phyloP scores from a whole-genome alignment of 2,888 invertebrate genomes.

The Perdita meconis region DNA sequence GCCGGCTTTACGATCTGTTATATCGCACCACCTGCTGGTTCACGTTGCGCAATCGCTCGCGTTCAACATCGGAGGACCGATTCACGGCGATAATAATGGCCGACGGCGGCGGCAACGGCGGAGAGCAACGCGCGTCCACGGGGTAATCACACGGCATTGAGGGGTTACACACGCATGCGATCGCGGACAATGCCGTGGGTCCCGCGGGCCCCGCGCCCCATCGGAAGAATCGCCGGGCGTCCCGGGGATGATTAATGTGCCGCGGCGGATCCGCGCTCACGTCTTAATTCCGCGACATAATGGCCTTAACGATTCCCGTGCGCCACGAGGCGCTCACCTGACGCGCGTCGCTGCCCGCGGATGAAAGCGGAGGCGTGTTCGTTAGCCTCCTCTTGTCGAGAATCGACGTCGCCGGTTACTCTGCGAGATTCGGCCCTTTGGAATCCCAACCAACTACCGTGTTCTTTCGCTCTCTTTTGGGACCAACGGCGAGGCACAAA shows the following conservation, averaged over 20 bases:
- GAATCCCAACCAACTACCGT: slow-evolving; percentile 33
- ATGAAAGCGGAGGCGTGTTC: slow-evolving; percentile 46
- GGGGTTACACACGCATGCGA: slow-evolving; percentile 34
- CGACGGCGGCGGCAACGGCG: slow-evolving; percentile 26
- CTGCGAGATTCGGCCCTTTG: slow-evolving; percentile 28
- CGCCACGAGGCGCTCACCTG: slow-evolving; percentile 47
- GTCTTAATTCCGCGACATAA: slow-evolving; percentile 73
- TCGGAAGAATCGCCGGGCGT: slow-evolving; percentile 48
- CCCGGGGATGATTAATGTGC: slow-evolving; percentile 65
- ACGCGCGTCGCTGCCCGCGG: not conserved
- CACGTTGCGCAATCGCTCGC: slow-evolving; percentile 59
- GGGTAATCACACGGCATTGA: slow-evolving; percentile 71
- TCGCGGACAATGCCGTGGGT: slow-evolving; percentile 61
- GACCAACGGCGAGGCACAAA: too few relatives aligned
- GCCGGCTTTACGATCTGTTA: slow-evolving; percentile 44
- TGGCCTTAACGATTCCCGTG: slow-evolving; percentile 69
- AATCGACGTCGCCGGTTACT: slow-evolving; percentile 8
- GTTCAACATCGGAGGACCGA: slow-evolving; percentile 44
- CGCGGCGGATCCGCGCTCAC: slow-evolving; percentile 54
- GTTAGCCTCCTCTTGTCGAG: slow-evolving; percentile 62
- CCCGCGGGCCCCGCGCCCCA: too few relatives aligned
- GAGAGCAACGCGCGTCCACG: slow-evolving; percentile 22
- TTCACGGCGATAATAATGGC: slow-evolving; percentile 58
- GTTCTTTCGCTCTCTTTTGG: not conserved
- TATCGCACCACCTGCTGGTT: slow-evolving; percentile 58